These are phyloP conservation scores for Drusus annulatus DNA, from an alignment of 1,140 invertebrate genomes.

Conservation along the genomic window DNA sequence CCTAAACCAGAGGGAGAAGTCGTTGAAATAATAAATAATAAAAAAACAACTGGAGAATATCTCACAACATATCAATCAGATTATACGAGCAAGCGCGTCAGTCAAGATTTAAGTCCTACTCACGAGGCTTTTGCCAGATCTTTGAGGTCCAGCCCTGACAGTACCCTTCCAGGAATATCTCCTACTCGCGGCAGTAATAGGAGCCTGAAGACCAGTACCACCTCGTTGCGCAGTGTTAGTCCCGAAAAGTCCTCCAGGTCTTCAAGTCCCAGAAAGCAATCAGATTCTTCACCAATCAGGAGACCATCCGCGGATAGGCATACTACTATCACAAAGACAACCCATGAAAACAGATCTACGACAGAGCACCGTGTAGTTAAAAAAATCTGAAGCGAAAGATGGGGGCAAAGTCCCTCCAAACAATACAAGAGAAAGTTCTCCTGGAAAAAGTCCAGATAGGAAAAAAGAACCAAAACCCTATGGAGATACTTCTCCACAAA, in stretches of 20 bases:
- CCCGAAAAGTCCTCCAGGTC: conserved; percentile 68
- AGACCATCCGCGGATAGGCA: conserved; percentile 50
- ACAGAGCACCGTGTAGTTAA: not conserved
- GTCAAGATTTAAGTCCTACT: conserved; percentile 76
- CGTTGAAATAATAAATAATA: conserved; percentile 55
- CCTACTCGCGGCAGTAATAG: conserved; percentile 67
- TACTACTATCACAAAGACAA: conserved; percentile 16
- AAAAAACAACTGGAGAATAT: conserved; percentile 64
- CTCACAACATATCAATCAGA: conserved; percentile 75
- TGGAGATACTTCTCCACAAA: conserved; percentile 14
- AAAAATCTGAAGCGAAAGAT: conserved; percentile 1
- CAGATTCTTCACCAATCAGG: conserved; percentile 43
- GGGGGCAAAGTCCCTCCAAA: not conserved
- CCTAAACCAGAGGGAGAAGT: conserved; percentile 35
- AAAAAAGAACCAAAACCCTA: not conserved
- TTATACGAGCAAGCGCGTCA: conserved; percentile 73
- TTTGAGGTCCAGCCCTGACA: conserved; percentile 75
- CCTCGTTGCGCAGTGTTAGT: conserved; percentile 72
- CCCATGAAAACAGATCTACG: not conserved
- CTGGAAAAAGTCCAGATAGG: conserved; percentile 40
- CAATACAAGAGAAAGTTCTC: conserved; percentile 44
- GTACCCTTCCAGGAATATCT: conserved; percentile 68
- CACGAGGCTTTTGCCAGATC: conserved; percentile 82
- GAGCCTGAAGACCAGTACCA: conserved; percentile 64
- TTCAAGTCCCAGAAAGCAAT: conserved; percentile 55